These are phyloP conservation scores for Heliconius erato DNA, from an alignment of 2,888 invertebrate genomes.

Conservation along the genomic window DNA sequence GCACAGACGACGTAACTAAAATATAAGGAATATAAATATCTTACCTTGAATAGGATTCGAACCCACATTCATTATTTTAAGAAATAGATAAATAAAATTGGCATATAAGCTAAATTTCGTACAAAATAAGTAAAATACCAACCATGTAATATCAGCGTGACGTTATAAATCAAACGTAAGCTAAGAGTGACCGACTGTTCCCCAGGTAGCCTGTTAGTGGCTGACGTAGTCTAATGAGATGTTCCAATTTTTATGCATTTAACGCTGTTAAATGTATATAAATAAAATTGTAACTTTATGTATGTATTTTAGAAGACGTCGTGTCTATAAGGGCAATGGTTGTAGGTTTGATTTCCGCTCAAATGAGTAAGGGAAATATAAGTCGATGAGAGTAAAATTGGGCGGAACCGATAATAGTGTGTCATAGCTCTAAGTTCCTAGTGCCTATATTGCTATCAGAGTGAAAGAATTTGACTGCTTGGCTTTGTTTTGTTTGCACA, in stretches of 20 bases:
- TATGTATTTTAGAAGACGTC: too few relatives aligned
- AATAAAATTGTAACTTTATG: neutral
- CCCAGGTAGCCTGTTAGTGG: constrained; percentile 10
- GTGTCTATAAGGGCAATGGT: too few relatives aligned
- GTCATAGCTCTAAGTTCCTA: too few relatives aligned
- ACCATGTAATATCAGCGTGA: neutral
- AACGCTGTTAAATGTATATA: neutral
- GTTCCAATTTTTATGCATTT: neutral
- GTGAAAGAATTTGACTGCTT: too few relatives aligned
- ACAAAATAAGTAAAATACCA: neutral
- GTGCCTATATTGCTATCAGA: too few relatives aligned
- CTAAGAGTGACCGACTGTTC: constrained; percentile 13
- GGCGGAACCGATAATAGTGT: too few relatives aligned
- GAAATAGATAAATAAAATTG: neutral
- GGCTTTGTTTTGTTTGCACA: neutral
- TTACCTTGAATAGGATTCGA: neutral
- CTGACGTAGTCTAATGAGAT: neutral
- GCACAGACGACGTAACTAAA: too few relatives aligned
- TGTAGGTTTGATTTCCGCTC: too few relatives aligned
- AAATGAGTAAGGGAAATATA: too few relatives aligned
- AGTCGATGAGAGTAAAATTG: too few relatives aligned
- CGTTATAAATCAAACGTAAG: neutral
- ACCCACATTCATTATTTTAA: neutral
- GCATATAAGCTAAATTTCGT: neutral
- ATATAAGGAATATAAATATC: neutral